phyloP scores from a whole-genome alignment of 2,113 vertebrate genomes.

The human (Homo sapiens) region DNA sequence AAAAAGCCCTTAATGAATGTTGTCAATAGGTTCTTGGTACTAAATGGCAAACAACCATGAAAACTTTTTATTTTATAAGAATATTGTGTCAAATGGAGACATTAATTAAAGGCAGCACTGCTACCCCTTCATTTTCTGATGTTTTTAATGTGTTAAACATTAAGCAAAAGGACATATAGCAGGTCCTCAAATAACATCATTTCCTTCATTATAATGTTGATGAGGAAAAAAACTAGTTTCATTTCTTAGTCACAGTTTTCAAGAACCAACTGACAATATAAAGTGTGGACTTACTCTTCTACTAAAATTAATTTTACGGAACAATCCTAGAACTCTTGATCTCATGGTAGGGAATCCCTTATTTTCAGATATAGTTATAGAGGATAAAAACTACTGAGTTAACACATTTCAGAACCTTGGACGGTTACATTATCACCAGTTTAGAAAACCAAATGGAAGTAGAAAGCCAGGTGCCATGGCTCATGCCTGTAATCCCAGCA shows the following conservation, averaged over 20 bases:
- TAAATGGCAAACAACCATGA: no score
- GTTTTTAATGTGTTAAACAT: background rate
- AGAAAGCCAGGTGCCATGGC: no score
- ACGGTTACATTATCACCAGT: background rate
- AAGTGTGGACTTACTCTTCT: background rate
- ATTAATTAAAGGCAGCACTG: no score
- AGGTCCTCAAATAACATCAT: background rate
- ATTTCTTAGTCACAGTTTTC: background rate
- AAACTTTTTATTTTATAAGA: no score
- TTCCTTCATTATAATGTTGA: background rate
- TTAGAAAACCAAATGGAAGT: background rate
- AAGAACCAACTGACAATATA: background rate
- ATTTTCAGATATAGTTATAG: conserved; percentile 27
- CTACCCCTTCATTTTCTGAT: no score
- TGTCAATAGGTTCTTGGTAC: background rate
- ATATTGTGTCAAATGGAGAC: no score
- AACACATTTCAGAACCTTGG: background rate
- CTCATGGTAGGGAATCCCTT: background rate
- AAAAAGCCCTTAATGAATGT: background rate
- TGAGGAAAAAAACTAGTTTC: background rate
- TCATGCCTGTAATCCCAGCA: no score
- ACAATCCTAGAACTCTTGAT: conserved; percentile 8
- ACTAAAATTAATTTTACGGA: conserved; percentile 12
- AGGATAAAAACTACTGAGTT: conserved; percentile 21
- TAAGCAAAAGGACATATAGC: background rate